Base-by-base conservation (phyloP, 2,113 vertebrate species). In the Myrmecophaga tridactyla region DNA sequence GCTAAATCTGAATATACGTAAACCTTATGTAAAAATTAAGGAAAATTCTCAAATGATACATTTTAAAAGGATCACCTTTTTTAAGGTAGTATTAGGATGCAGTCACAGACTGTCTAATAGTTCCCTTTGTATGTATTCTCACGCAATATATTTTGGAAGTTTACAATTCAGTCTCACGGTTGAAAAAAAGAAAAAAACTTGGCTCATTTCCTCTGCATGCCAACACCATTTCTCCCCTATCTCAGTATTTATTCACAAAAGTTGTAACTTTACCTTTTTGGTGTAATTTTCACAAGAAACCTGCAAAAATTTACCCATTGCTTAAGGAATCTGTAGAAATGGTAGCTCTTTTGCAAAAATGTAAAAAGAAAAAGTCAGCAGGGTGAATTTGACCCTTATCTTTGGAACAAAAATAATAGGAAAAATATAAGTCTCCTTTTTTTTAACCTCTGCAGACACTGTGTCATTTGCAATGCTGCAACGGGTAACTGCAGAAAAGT, bases 181-280 rank as follows among this genome's bases (percentile, higher is more conserved):
- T 27, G 1, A 29, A 29, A 29, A 91, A 85, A 87, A 73, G n/a
- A 69, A 17, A 83, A 58, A 75, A 7, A 3, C 4, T 27, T 39
- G 18, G 70, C n/a, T 96, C 70, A 46, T 82, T 72, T 94, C 91
- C 81, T 93, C 63, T 69, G 85, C 89, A 96, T 91, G 73, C 53
- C 84, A 86, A 89, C 87, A 96, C 82, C 31, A 6, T 93, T 97
- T 97, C 78, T 96, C 84, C 85, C 46, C 41, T 92, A 73, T 96
- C 77, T 91, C 60, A 81, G 72, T 43, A 95, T 3, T 91, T 67
- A 78, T 94, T 96, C 96, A 96, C 76, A 97, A 97, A 97, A 97
- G 92, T 80, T n/a, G 39, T 4, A 27, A 36, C 67, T 89, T 96
- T 94, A 95, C 80, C 81, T 97, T 86, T 94, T 77, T 89, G 39